Percentiles rank a stretch among this genome's conserved stretches.
These are phyloP conservation scores for Muraenolepis orangiensis DNA, from an alignment of 2,797 vertebrate species.

Conservation along the genomic window DNA sequence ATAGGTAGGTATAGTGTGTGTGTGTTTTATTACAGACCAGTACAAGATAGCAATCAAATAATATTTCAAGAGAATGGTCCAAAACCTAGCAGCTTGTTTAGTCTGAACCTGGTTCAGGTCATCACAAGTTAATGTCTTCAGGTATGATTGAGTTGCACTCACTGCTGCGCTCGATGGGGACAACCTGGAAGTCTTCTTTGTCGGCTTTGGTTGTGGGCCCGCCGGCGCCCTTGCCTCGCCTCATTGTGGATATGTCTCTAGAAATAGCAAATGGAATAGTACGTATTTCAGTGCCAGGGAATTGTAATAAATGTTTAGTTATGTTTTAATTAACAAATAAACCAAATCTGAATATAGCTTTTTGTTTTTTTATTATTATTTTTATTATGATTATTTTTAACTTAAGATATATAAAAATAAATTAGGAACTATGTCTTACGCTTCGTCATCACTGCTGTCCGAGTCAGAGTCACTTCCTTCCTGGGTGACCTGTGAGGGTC, in stretches of 20 bases:
- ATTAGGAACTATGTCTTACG: conserved; percentile 56
- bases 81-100: too few relatives aligned
- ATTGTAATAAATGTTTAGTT: too few relatives aligned
- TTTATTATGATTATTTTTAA: too few relatives aligned
- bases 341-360: too few relatives aligned
- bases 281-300: neutral
- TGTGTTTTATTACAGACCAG: too few relatives aligned
- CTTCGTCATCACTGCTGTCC: conserved; percentile 79
- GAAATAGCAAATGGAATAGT: neutral
- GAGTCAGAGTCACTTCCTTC: conserved; percentile 61
- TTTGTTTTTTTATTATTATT: too few relatives aligned
- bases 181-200: conserved; percentile 77
- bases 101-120: too few relatives aligned
- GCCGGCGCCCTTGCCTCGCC: conserved; percentile 21
- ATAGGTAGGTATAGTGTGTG: too few relatives aligned
- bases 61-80: too few relatives aligned
- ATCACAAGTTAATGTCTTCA: neutral
- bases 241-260: conserved; percentile 76
- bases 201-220: conserved; percentile 30
- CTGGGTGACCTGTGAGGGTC: conserved; percentile 55
- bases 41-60: too few relatives aligned
- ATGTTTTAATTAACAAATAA: too few relatives aligned
- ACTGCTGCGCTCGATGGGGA: conserved; percentile 89
- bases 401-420: neutral
- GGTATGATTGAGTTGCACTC: conserved; percentile 46